These are phyloP conservation scores for Megaceryle torquata DNA, from an alignment of 2,113 vertebrate species.

Conservation along the genomic window DNA sequence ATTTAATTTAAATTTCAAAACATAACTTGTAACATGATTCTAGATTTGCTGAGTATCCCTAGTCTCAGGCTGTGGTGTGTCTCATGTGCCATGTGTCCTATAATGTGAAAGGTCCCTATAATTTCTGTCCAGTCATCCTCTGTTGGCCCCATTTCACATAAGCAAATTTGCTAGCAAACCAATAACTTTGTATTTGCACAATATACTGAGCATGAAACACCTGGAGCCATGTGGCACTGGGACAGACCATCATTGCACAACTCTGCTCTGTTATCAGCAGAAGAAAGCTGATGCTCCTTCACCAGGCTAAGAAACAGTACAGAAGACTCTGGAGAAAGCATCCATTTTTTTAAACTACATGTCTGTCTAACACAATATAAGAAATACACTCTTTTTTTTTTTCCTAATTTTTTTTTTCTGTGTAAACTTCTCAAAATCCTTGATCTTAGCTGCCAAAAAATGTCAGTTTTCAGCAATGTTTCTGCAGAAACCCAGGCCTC, in stretches of 20 bases:
- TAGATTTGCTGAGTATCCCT: background rate
- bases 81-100: background rate
- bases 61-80: background rate
- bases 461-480: background rate
- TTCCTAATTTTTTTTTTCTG: background rate
- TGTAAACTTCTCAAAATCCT: background rate
- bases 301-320: background rate
- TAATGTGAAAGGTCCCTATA: background rate
- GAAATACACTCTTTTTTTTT: background rate
- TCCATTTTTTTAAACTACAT: background rate
- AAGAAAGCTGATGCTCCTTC: background rate
- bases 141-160: background rate
- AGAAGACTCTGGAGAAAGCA: background rate
- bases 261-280: background rate
- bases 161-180: constrained; percentile 14
- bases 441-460: background rate
- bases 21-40: background rate
- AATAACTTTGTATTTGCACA: background rate
- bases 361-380: background rate
- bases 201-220: background rate
- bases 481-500: background rate
- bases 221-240: background rate
- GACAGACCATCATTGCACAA: background rate
- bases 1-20: background rate
- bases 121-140: constrained; percentile 12